A percentile compares a stretch with the other conserved stretches of the same genome.
Conservation (phyloP, 2,113 vertebrate genomes). For the Corythornis cristatus region DNA sequence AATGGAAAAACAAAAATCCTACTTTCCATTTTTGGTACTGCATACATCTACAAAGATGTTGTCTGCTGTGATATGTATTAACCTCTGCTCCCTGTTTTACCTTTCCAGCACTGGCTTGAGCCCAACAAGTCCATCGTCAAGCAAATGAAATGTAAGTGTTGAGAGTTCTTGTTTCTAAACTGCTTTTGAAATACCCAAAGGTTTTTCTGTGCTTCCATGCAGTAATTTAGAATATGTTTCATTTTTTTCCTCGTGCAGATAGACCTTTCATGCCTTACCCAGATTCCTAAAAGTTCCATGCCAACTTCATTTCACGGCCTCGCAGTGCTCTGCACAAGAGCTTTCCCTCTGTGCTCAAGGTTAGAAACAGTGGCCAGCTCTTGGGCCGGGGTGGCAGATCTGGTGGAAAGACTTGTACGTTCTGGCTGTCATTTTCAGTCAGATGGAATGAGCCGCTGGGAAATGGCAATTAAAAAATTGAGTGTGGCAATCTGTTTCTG, state of each 20-base stretch:
- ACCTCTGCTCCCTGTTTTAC: constrained; percentile 57
- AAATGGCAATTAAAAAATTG: not conserved
- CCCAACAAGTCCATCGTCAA: constrained; percentile 93
- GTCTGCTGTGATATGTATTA: not conserved
- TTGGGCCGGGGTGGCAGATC: not conserved
- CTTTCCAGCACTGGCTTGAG: constrained; percentile 95
- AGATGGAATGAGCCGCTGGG: not conserved
- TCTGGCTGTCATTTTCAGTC: not conserved
- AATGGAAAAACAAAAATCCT: not conserved
- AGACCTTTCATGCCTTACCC: not conserved
- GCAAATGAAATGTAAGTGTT: constrained; percentile 99
- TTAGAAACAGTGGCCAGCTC: not conserved
- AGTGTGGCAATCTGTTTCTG: not conserved
- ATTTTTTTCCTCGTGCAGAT: not conserved
- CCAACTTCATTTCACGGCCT: not conserved
- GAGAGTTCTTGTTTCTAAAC: not conserved
- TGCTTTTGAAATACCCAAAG: not conserved
- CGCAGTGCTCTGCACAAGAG: not conserved
- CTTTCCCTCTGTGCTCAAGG: not conserved
- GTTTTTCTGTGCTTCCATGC: constrained; percentile 16
- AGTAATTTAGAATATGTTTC: not conserved
- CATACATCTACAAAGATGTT: not conserved
- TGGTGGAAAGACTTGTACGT: not conserved
- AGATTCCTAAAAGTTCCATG: not conserved
- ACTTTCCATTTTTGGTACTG: not conserved